A percentile compares a stretch with the other conserved stretches of the same genome.
These are phyloP conservation scores for Indicator indicator DNA, from an alignment of 2,113 vertebrate species.

Conservation along the genomic window DNA sequence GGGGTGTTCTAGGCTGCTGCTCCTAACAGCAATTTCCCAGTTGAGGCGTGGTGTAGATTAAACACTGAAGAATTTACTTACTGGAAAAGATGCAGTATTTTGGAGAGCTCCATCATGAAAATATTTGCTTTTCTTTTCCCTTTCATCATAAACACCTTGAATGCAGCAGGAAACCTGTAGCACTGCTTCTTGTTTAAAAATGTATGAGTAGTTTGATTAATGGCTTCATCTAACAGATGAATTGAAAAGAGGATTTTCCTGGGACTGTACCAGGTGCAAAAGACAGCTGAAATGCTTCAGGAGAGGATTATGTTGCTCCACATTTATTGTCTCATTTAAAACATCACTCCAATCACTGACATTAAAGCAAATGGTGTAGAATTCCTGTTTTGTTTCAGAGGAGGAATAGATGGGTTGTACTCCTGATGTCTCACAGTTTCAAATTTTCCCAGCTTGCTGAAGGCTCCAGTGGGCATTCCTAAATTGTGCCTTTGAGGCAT, in stretches of 20 bases:
- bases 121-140: background rate
- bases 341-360: background rate
- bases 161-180: background rate
- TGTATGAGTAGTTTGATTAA: slow-evolving; percentile 32
- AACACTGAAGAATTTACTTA: background rate
- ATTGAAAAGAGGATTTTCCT: slow-evolving; percentile 14
- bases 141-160: slow-evolving; percentile 32
- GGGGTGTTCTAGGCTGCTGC: background rate
- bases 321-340: slow-evolving; percentile 29
- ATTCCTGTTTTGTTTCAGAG: slow-evolving; percentile 7
- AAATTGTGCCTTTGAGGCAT: background rate
- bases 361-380: slow-evolving; percentile 6
- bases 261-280: background rate
- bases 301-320: background rate
- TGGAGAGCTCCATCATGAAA: background rate
- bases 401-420: background rate
- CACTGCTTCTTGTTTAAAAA: slow-evolving; percentile 32
- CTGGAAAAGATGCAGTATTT: background rate
- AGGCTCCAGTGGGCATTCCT: background rate
- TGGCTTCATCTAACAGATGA: background rate
- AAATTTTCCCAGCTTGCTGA: background rate
- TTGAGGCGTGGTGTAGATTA: background rate
- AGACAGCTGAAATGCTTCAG: background rate
- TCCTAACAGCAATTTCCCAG: slow-evolving; percentile 8
- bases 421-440: background rate